These are phyloP conservation scores for Masticophis lateralis DNA, from an alignment of 2,797 vertebrate genomes.

Conservation along the genomic window DNA sequence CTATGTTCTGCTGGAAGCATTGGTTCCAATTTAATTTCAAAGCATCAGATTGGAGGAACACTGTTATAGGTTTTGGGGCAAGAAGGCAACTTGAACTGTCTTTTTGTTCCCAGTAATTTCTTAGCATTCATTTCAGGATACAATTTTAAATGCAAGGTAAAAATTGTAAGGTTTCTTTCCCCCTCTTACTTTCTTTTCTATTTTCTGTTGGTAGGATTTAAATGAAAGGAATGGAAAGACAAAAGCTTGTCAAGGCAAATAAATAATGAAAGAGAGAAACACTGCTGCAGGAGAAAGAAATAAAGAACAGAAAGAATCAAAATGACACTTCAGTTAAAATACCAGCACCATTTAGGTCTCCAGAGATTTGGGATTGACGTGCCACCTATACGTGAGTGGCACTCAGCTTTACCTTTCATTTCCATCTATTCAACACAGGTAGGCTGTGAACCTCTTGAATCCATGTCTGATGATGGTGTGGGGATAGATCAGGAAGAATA, in stretches of 20 bases:
- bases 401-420: neutral
- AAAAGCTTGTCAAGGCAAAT: slow-evolving; percentile 1
- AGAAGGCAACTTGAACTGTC: neutral
- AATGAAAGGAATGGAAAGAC: slow-evolving; percentile 4
- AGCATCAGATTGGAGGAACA: neutral
- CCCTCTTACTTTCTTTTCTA: neutral
- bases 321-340: neutral
- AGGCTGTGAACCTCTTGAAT: neutral
- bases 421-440: neutral
- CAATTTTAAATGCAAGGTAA: neutral
- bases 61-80: neutral
- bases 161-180: neutral
- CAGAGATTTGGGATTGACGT: neutral
- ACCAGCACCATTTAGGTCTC: neutral
- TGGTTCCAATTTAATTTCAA: neutral
- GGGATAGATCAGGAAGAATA: neutral
- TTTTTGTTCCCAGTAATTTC: fast-evolving
- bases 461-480: neutral
- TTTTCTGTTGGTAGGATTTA: slow-evolving; percentile 18
- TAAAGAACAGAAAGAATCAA: neutral
- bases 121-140: neutral
- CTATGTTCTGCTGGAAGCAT: neutral
- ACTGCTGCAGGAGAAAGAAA: neutral
- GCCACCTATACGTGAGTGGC: neutral
- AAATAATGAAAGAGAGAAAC: slow-evolving; percentile 17